Evolutionary conservation across 2,797 vertebrate species (phyloP), one percentile per base, ranked within the genome.

Genomic region (Cryptoblepharus egeriae): DNA sequence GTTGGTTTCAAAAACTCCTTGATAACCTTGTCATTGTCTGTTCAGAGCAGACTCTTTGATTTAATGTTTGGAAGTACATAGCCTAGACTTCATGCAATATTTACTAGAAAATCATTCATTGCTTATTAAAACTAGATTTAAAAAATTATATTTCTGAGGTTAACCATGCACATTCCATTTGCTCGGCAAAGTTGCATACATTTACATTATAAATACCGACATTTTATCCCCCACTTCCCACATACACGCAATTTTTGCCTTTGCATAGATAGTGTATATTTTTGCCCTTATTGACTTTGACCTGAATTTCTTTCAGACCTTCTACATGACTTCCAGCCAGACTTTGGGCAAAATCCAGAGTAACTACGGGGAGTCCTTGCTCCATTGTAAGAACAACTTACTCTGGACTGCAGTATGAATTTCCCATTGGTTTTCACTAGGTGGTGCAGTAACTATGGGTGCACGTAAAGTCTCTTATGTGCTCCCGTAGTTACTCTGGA

Each of bases 41-140:
- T 22, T 76, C 30, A 71, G 35, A n/a, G 15, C 16, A 24, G 22
- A 58, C 30, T 49, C 61, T 12, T 58, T 73, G 42, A 57, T 84
- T 75, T 57, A 58, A 75, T n/a, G 35, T 72, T 80, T 77, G 60
- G 76, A 85, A 81, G 32, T 77, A 52, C 67, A 42, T 72, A 80
- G 75, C 42, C 64, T 57, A 72, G 60, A 61, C 68, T 80, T 77
- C 24, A 69, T 63, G 45, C 5, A 80, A 68, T 63, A 72, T 71
- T 71, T 83, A 65, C 39, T 70, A 75, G 68, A 77, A 72, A 85
- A 67, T 58, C 30, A 81, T 57, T 81, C 65, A 81, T 72, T 81
- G 65, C 30, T 77, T 81, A 85, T 81, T 85, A 85, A 85, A 81
- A 61, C 18, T 77, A 32, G 77, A 39, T 85, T 85, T 85, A 20